Base-by-base conservation (phyloP, 1,140 invertebrate species). In the Ceratina australensis region DNA sequence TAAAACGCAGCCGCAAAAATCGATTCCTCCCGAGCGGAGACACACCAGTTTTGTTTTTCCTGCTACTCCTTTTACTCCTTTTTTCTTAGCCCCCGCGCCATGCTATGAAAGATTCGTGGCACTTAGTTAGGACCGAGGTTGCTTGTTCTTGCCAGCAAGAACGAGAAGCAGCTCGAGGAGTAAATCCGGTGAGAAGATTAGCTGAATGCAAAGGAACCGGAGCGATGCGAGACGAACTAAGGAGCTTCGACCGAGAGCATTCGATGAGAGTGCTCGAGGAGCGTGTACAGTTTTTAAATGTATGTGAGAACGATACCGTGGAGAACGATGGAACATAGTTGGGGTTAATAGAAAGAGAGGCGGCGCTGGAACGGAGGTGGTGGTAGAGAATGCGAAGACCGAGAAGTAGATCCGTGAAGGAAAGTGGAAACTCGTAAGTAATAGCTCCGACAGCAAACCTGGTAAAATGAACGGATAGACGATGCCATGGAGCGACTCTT, bases 391-490 rank as follows among this genome's bases (percentile, higher is more conserved):
- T 1, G 28, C 7, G 15, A 28, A 18, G 4, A 33, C 22, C 12
- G 8, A 18, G 50, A 64, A 47, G 59, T 64, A 71, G 78, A 72
- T 56, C 28, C 7, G 20, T 15, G 3, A 71, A 60, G 67, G 76
- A 60, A 68, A 56, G 63, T 68, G 63, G 78, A 64, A 84, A 80
- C 82, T 65, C 71, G 74, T 81, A 81, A 85, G 82, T 85, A 85
- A 85, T 84, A 85, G 71, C 72, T 67, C 61, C 60, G 78, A 66
- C 56, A 61, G 78, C 74, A 85, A 72, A 80, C 78, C 72, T 77
- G 81, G 80, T 86, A 78, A 77, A 86, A 83, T 56, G 78, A 86
- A 86, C 81, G 84, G 78, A 83, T 81, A 85, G 72, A 60, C 71
- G 83, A 86, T 85, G 78, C 69, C 80, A 52, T 59, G 77, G n/a